phyloP scores from a whole-genome alignment of 1,140 invertebrate genomes.

The Ridgeia piscesae region DNA sequence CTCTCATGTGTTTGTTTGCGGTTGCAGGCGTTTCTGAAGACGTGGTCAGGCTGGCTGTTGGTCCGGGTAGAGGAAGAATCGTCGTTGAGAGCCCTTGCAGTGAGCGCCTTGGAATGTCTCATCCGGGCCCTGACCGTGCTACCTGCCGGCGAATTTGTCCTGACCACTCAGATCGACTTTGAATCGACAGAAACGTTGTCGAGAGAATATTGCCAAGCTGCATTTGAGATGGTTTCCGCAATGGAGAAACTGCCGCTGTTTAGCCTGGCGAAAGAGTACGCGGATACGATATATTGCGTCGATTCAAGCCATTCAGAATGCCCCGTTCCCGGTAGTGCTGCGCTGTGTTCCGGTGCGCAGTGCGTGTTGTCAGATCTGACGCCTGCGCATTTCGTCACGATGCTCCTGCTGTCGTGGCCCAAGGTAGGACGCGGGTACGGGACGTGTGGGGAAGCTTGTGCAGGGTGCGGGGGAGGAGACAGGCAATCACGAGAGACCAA shows the following conservation, averaged over 20 bases:
- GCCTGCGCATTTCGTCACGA: background rate
- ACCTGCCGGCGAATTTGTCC: background rate
- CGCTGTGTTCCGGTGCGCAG: background rate
- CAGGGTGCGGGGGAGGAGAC: background rate
- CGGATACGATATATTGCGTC: background rate
- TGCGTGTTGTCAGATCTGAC: background rate
- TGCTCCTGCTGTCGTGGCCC: background rate
- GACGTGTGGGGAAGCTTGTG: background rate
- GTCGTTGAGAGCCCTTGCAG: background rate
- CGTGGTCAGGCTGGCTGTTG: background rate
- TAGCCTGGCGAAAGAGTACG: background rate
- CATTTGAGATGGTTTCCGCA: background rate
- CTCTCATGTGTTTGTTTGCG: background rate
- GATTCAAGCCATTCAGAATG: background rate
- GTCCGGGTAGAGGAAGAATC: background rate
- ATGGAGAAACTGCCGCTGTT: background rate
- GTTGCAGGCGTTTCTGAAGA: background rate
- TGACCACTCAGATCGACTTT: background rate
- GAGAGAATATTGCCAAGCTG: background rate
- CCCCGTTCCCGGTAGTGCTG: background rate
- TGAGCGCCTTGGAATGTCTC: background rate
- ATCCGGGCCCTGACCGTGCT: background rate
- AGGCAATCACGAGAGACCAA: background rate
- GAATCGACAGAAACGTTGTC: background rate
- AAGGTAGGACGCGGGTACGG: background rate